A percentile compares a stretch with the other conserved stretches of the same genome.
Conservation (phyloP, 1,140 invertebrate species). For the Hetaerina americana region DNA sequence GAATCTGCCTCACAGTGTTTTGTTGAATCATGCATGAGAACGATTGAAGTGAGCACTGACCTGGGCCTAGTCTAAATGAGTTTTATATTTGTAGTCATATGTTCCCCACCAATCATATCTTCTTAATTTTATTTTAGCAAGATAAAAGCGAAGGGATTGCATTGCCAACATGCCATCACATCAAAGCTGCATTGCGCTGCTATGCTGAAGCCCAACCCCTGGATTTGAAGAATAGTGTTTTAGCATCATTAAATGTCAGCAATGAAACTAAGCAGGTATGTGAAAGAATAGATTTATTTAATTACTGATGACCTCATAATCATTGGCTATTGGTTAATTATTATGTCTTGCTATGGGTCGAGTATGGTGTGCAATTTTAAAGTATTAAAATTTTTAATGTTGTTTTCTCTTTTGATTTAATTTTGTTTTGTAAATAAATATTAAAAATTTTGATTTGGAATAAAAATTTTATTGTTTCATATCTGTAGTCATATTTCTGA, state of each 20-base stretch:
- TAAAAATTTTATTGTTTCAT: no score
- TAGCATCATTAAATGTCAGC: constrained; percentile 48
- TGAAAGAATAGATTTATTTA: no score
- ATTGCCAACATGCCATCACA: constrained; percentile 46
- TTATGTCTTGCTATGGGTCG: no score
- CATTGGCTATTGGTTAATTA: no score
- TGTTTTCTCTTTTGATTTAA: no score
- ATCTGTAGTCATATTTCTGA: no score
- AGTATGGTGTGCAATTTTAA: no score
- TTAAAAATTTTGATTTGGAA: neutral
- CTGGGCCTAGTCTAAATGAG: constrained; percentile 46
- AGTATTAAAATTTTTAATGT: no score
- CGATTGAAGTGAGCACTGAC: constrained; percentile 39
- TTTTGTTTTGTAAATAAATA: neutral
- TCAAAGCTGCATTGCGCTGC: constrained; percentile 52
- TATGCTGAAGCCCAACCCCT: constrained; percentile 47
- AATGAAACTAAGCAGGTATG: constrained; percentile 46
- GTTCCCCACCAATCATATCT: no score
- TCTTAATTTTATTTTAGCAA: constrained; percentile 19
- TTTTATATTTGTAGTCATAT: no score
- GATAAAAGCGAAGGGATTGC: constrained; percentile 25
- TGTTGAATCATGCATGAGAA: constrained; percentile 47
- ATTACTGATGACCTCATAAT: no score
- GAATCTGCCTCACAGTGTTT: constrained; percentile 48
- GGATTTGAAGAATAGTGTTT: constrained; percentile 46